Evolutionary conservation across 53 echinoderm and acorn worm genomes (phyloP), one percentile per base, ranked within the genome.

Genomic region (Arbacia lixula): DNA sequence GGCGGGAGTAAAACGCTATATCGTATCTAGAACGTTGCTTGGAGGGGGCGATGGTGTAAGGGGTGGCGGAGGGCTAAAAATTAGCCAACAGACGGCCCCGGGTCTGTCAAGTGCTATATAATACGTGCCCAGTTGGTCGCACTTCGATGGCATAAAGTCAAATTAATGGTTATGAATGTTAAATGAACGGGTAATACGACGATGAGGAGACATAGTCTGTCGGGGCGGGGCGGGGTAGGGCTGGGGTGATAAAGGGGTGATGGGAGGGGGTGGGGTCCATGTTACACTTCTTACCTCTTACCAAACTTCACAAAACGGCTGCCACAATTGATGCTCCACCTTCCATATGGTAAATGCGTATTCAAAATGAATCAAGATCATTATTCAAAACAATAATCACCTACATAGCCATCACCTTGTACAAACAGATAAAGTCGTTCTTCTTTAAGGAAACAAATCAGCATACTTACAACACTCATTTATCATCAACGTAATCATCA

Each of bases 131-230:
- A 81, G 61, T 81, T 81, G 82, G 82, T 41, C 19, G 42, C 42
- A 81, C 20, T 43, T 21, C 43, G 64, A 31, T 49, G 46, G 28
- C 49, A 81, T 63, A 30, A 32, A 42, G 43, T 42, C 28, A 63
- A 81, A 81, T 81, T 40, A 81, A 81, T 64, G 31, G 82, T 81
- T 81, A 81, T 81, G 82, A 81, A 81, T 81, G 82, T 81, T 81
- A 81, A 81, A 81, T 81, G 82, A 64, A 81, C 64, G 64, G 63
- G 64, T 81, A 61, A 81, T 81, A 41, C 46, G n/a, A n/a, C n/a
- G n/a, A n/a, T n/a, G n/a, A n/a, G n/a, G n/a, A n/a, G n/a, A n/a
- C n/a, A n/a, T n/a, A n/a, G n/a, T n/a, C n/a, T n/a, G n/a, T n/a
- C n/a, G n/a, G n/a, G n/a, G 50, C 12, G 50, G 50, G 17, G 50